A percentile compares a stretch with the other conserved stretches of the same genome.
Conservation (phyloP, 2,888 invertebrate species). For the Coenonympha arcania region DNA sequence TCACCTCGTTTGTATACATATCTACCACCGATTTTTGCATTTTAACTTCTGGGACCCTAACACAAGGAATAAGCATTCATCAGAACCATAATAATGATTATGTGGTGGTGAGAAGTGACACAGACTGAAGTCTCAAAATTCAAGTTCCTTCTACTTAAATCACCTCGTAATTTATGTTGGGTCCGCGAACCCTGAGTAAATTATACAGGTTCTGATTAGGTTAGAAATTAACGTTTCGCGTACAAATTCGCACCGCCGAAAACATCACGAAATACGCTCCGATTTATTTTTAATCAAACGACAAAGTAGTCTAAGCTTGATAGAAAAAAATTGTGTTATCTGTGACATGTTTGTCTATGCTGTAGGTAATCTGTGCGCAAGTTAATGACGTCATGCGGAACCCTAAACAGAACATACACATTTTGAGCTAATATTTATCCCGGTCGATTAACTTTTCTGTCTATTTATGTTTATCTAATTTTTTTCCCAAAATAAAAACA, state of each 20-base stretch:
- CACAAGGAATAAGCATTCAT: conserved; percentile 61
- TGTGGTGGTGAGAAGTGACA: conserved; percentile 68
- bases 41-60: no score
- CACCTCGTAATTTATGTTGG: conserved; percentile 74
- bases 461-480: no score
- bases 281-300: conserved; percentile 44
- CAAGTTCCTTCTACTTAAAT: conserved; percentile 71
- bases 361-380: conserved; percentile 13
- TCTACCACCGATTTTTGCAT: no score
- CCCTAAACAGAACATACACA: no score
- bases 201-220: conserved; percentile 76
- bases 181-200: conserved; percentile 63
- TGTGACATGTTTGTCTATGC: conserved; percentile 14
- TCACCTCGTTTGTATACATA: no score
- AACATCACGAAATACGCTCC: conserved; percentile 51
- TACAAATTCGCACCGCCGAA: conserved; percentile 57
- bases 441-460: no score
- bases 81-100: conserved; percentile 52
- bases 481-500: no score
- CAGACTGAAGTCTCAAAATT: conserved; percentile 53
- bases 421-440: no score
- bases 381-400: neutral
- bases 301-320: conserved; percentile 29
- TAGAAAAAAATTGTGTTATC: conserved; percentile 22
- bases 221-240: conserved; percentile 56